Base-by-base conservation (phyloP, 1,140 invertebrate genomes). In the Lerema accius region DNA sequence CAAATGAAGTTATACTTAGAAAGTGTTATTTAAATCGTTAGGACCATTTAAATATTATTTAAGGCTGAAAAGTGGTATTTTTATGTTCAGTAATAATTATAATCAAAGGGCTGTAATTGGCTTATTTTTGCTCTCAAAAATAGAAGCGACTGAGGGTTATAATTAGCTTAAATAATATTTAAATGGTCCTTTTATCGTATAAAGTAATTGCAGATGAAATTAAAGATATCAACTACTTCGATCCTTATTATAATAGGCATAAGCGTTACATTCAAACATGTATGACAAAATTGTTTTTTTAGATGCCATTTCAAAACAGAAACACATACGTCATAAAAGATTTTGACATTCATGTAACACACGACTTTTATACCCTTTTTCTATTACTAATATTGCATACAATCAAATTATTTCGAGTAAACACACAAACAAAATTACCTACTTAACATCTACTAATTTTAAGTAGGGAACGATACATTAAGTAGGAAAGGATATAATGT, bases 371-470 rank as follows among this genome's bases (percentile, higher is more conserved):
- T 32, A 32, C 28, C 4, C n/a, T n/a, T 32, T 32, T 32, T 23
- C 19, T 32, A 32, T 32, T 32, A 32, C 28, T 32, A 32, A 51
- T 19, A 51, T 51, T 40, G 49, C 49, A 51, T 49, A 40, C 16
- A 23, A 39, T 53, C 50, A 53, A 51, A 53, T 53, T 53, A 53
- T 53, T 53, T 53, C 50, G 50, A 53, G 50, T 53, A 53, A 53
- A 40, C 35, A 53, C 28, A n/a, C 35, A 53, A 40, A 40, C 39
- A 23, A 0, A 19, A 53, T 10, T 51, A 51, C 37, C 50, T 53
- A 53, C 37, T 39, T 51, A 51, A 51, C 10, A 6, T 37, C 35
- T 51, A 23, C 2, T 19, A 39, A 39, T 5, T 23, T 32, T 37
- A 51, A 51, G 32, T 14, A 32, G 28, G 28, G 19, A 23, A 23